These are phyloP conservation scores for Atta cephalotes DNA, from an alignment of 1,140 invertebrate species.

Conservation along the genomic window DNA sequence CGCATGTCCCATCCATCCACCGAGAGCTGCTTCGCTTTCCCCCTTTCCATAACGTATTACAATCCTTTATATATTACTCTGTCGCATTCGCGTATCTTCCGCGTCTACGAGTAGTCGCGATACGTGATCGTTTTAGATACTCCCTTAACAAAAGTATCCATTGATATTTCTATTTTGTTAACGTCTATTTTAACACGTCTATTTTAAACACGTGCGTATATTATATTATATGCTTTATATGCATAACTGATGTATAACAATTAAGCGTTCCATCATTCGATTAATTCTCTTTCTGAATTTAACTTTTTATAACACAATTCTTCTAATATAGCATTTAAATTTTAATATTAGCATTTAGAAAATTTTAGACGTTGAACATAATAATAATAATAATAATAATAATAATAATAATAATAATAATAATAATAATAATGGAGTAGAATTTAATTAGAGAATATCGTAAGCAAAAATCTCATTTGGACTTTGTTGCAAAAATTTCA, in stretches of 20 bases:
- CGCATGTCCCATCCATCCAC: slow-evolving; percentile 83
- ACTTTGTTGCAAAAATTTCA: not conserved
- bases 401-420: too few relatives aligned
- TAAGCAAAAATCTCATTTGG: not conserved
- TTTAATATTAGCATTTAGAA: not conserved
- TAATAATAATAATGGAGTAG: too few relatives aligned
- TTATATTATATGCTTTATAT: not conserved
- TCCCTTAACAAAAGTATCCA: slow-evolving; percentile 11
- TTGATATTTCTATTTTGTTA: slow-evolving; percentile 1
- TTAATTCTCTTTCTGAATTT: slow-evolving; percentile 1
- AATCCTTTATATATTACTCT: slow-evolving; percentile 77
- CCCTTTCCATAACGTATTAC: slow-evolving; percentile 80
- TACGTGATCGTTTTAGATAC: slow-evolving; percentile 20
- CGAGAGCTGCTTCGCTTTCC: slow-evolving; percentile 76
- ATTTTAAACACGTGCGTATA: not conserved
- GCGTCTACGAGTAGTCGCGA: slow-evolving; percentile 44
- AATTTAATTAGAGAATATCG: slow-evolving; percentile 15
- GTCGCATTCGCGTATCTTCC: slow-evolving; percentile 49
- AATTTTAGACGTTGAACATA: not conserved
- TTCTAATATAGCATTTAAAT: too few relatives aligned
- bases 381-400: too few relatives aligned
- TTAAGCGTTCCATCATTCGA: not conserved
- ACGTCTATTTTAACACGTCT: too few relatives aligned
- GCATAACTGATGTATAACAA: slow-evolving; percentile 7
- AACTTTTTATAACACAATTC: not conserved